Evolutionary conservation across 1,140 invertebrate species (phyloP), one percentile per base, ranked within the genome.

Genomic region (Pseudomyrmex concolor): DNA sequence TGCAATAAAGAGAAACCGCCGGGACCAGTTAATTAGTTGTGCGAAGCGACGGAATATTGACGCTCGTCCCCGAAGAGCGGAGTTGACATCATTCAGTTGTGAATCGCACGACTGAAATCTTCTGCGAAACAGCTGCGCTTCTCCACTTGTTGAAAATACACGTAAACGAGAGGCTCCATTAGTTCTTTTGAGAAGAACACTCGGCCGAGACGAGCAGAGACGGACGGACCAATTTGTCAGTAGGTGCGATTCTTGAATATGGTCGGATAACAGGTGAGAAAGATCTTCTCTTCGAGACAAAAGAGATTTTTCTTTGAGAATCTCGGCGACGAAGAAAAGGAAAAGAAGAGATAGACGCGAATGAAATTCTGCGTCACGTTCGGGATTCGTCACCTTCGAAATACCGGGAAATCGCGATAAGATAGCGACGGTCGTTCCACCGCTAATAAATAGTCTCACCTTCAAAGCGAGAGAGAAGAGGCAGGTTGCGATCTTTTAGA

Each of bases 51-150:
- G 50, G 57, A 5, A 45, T 22, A 48, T 78, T 17, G 76, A 64
- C 60, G 8, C 48, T 54, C 17, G 34, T 2, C 22, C 5, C 2
- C 15, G 19, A 76, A 45, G 50, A 13, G 72, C 34, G 62, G 19
- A 66, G 15, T 74, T 80, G 66, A 76, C 48, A 72, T 34, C n/a
- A n/a, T n/a, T n/a, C 34, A 34, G 84, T 66, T 54, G 85, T 67
- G 19, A 66, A 80, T 81, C 34, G 15, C 34, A 34, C 34, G 34
- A 48, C 22, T 66, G 62, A 71, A 55, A 66, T 62, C 17, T 25
- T 59, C 59, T 57, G n/a, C n/a, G 66, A 34, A 34, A 34, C 34
- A 34, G 34, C 34, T 34, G 34, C 34, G 34, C 34, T 34, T 34
- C 43, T 45, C 17, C 78, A 10, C 12, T 71, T 70, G 19, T 60